Percentiles rank a stretch among this genome's conserved stretches.
phyloP scores from a whole-genome alignment of 2,113 vertebrate genomes.

The Aphyosemion australe region DNA sequence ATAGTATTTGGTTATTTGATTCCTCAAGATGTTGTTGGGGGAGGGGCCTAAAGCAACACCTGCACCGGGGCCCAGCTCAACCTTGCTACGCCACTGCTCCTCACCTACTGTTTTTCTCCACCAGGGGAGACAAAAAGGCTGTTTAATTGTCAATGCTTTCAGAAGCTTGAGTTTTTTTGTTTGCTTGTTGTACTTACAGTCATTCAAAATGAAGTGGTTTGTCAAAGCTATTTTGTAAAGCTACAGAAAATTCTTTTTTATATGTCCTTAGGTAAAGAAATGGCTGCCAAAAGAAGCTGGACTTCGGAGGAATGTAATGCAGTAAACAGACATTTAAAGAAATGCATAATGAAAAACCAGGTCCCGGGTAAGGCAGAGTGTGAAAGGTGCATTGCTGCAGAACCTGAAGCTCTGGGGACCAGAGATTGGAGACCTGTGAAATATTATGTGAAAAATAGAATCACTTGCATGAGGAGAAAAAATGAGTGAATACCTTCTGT shows the following conservation, averaged over 20 bases:
- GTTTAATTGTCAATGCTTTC: too few species aligned
- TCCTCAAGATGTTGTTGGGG: too few species aligned
- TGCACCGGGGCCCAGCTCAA: too few species aligned
- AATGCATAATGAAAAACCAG: background rate
- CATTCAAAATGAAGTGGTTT: too few species aligned
- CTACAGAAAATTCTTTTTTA: background rate
- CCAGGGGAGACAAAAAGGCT: too few species aligned
- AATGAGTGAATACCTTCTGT: background rate
- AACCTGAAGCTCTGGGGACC: constrained; percentile 3
- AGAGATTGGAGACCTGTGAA: constrained; percentile 20
- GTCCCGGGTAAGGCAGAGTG: constrained; percentile 13
- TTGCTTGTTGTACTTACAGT: too few species aligned
- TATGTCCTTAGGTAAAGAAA: constrained; percentile 6
- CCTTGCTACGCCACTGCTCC: too few species aligned
- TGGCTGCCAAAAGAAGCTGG: constrained; percentile 2
- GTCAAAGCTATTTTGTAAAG: too few species aligned
- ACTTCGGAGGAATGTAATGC: constrained; percentile 6
- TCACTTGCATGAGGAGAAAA: constrained; percentile 12
- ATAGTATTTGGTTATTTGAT: too few species aligned
- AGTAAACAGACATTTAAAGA: constrained; percentile 8
- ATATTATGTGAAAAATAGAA: constrained; percentile 6
- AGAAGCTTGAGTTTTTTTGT: too few species aligned
- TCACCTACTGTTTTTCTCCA: too few species aligned
- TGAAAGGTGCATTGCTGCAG: constrained; percentile 12
- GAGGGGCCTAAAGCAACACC: too few species aligned